Evolutionary conservation across 2,888 invertebrate species (phyloP).

Genomic region (Cybosia mesomella): DNA sequence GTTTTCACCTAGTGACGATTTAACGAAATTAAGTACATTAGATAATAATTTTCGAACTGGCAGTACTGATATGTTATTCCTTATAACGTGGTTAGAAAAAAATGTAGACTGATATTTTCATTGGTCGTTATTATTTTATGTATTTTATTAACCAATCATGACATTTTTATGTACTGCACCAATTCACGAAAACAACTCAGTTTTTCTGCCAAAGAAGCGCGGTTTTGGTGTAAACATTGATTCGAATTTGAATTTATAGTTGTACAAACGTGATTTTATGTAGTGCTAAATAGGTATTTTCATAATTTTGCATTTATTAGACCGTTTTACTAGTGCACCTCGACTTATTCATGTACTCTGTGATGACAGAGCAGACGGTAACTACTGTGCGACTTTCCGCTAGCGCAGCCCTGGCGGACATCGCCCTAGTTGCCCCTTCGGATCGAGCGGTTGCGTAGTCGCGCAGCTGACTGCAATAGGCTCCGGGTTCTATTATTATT

Average conservation of each 20-base stretch:
- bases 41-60: constrained; percentile 23
- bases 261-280: background rate
- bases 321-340: constrained; percentile 3
- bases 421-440: constrained; percentile 85
- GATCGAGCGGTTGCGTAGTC: constrained; percentile 85
- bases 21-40: no score
- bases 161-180: constrained; percentile 1
- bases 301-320: background rate
- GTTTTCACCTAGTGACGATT: no score
- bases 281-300: background rate
- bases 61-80: constrained; percentile 15
- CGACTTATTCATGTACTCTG: constrained; percentile 9
- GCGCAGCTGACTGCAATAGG: constrained; percentile 65
- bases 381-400: constrained; percentile 75
- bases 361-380: constrained; percentile 50
- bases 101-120: constrained; percentile 9
- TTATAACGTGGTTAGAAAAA: background rate
- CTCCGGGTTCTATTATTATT: constrained; percentile 57
- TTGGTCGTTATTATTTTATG: constrained; percentile 22
- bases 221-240: constrained; percentile 57
- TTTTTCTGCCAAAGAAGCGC: constrained; percentile 74
- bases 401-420: constrained; percentile 85
- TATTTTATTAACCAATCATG: constrained; percentile 30
- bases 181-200: constrained; percentile 37
- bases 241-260: constrained; percentile 63